Conservation (phyloP, 2,797 vertebrate genomes). For the Rhabdomys pumilio region DNA sequence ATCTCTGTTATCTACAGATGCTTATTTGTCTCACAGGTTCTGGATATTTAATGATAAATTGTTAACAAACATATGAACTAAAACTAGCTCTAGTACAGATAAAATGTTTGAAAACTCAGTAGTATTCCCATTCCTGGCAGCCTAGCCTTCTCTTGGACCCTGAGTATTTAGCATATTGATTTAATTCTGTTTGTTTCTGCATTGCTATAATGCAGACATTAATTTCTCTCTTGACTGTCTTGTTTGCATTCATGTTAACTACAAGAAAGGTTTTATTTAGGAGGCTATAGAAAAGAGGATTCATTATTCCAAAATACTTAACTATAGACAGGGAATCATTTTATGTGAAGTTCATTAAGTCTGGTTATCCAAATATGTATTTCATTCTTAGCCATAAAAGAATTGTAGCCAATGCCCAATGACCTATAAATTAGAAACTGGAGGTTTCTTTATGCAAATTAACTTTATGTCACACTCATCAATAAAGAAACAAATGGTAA, state of each 20-base stretch:
- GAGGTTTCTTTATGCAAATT: slow-evolving; percentile 86
- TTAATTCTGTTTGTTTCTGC: slow-evolving; percentile 43
- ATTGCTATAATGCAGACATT: not conserved
- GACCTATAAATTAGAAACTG: slow-evolving; percentile 86
- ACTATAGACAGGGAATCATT: slow-evolving; percentile 34
- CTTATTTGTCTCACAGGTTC: not conserved
- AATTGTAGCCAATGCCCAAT: slow-evolving; percentile 76
- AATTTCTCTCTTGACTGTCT: slow-evolving; percentile 44
- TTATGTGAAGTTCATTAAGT: slow-evolving; percentile 79
- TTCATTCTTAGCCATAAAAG: slow-evolving; percentile 79
- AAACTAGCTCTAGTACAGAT: slow-evolving; percentile 27
- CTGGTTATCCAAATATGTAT: slow-evolving; percentile 78
- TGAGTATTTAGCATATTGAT: not conserved
- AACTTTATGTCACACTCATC: slow-evolving; percentile 87
- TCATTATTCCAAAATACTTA: slow-evolving; percentile 71
- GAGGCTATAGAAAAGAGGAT: not conserved
- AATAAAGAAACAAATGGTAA: slow-evolving; percentile 83
- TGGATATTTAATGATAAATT: not conserved
- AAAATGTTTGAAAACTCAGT: not conserved
- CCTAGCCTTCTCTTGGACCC: slow-evolving; percentile 4
- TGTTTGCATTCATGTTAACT: slow-evolving; percentile 37
- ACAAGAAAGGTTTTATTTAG: slow-evolving; percentile 60
- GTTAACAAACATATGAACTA: slow-evolving; percentile 22
- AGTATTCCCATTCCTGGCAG: not conserved
- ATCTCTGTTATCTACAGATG: not conserved